Base-by-base conservation (phyloP, 2,888 invertebrate species). In the Rhagonycha fulva region DNA sequence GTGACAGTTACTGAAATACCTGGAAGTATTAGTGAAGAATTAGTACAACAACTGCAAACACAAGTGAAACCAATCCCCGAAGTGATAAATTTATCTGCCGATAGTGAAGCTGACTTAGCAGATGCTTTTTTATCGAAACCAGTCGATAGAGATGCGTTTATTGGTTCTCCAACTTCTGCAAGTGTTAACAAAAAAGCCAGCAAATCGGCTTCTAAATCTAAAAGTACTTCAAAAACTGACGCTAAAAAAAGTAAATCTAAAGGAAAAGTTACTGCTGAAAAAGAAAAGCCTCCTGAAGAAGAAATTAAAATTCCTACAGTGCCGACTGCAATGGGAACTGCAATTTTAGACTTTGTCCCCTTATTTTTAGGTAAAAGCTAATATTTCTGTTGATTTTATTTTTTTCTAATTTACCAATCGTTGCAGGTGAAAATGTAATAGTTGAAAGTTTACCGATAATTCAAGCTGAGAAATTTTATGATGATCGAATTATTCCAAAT, bases 101-200 rank as follows among this genome's bases (percentile, higher is more conserved):
- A 83, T n/a, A 85, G 84, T 74, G 79, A 82, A 14, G 81, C 83
- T 26, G 84, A 84, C 74, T 71, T 85, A 19, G 83, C 83, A 68
- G 85, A 84, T 76, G 83, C 83, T 0, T 82, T 85, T 73, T 81
- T 82, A 11, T 84, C 82, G 12, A 81, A 82, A 67, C 76, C 76
- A 70, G 77, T 82, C 1, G 75, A 75, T 62, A 77, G 47, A 71
- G 62, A 67, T 28, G 28, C 30, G 47, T 63, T 79, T 68, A n/a
- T 71, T 23, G 32, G 47, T 14, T 23, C 74, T 12, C 32, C 9
- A 23, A 9, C 62, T 23, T 62, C 69, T 24, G 60, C 19, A 14
- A 66, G 24, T 66, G 24, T 62, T 19, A 2, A 10, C 19, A 62
- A 26, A 26, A 26, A 24, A 26, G 63, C 11, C 9, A 66, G 26